Base-by-base conservation (phyloP, 2,888 invertebrate species). In the Cantharis lateralis region DNA sequence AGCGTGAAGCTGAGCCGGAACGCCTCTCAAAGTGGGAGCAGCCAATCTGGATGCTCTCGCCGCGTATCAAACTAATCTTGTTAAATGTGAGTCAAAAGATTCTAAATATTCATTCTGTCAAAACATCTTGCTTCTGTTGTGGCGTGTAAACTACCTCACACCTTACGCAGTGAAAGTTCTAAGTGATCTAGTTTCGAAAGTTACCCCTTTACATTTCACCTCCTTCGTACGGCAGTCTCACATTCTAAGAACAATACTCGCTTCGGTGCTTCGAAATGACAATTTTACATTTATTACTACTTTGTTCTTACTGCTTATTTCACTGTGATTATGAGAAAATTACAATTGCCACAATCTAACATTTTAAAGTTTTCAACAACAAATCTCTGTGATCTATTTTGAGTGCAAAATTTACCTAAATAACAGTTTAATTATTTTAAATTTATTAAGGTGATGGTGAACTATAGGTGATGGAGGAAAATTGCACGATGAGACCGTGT, bases 401-500 rank as follows among this genome's bases (percentile, higher is more conserved):
- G 20, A 71, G 75, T 76, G 72, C 24, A 72, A 26, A 68, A 61
- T 69, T 62, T 68, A 18, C 13, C 0, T 61, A 48, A 66, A 71
- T 15, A 62, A 10, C 64, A 62, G 32, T 71, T 9, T 15, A 20
- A 20, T 18, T 20, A 71, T 68, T 69, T 32, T 32, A 66, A 66
- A 72, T 28, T 68, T 24, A 28, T 71, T 62, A 13, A 71, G 73
- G 79, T 79, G 78, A 79, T 80, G 80, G 84, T 85, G 71, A 79
- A 83, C 81, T 79, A 82, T 82, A 85, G 84, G 85, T 87, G 83
- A 91, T 91, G 91, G 92, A 92, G 87, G 92, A 92, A 86, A 92
- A 92, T 84, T 93, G 93, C 88, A 93, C 93, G 80, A 92, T 91
- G 88, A 89, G 93, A 86, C 93, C 94, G 83, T 94, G 95, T 90